These are phyloP conservation scores for Tauraco hartlaubi DNA, from an alignment of 2,797 vertebrate species.

Conservation along the genomic window DNA sequence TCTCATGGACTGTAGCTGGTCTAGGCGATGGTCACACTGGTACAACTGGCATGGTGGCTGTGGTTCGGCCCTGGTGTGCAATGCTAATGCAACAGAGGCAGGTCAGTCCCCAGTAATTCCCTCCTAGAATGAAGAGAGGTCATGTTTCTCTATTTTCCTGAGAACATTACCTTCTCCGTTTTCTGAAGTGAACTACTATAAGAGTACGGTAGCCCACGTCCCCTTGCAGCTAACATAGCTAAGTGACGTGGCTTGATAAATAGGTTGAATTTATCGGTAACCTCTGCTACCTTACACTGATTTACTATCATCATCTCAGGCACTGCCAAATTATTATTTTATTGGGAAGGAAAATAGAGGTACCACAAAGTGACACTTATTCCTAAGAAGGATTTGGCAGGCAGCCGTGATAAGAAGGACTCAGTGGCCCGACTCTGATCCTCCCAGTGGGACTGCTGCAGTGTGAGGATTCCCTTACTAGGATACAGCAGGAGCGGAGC, in stretches of 20 bases:
- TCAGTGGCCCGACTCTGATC: slow-evolving; percentile 53
- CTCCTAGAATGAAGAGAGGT: background rate
- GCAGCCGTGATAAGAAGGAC: slow-evolving; percentile 69
- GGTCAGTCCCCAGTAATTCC: background rate
- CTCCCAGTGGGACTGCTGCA: slow-evolving; percentile 74
- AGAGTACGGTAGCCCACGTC: slow-evolving; percentile 53
- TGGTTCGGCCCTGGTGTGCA: background rate
- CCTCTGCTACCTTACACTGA: slow-evolving; percentile 73
- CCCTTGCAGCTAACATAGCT: slow-evolving; percentile 26
- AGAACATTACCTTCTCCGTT: slow-evolving; percentile 9
- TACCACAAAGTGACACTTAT: slow-evolving; percentile 73
- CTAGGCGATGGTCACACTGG: background rate
- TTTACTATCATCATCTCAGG: slow-evolving; percentile 76
- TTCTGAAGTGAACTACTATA: slow-evolving; percentile 28
- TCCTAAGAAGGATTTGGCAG: slow-evolving; percentile 73
- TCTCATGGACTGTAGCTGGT: background rate
- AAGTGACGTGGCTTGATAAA: slow-evolving; percentile 65
- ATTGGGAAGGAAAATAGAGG: slow-evolving; percentile 76
- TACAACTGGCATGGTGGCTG: background rate
- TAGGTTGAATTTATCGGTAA: slow-evolving; percentile 63
- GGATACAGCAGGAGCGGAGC: slow-evolving; percentile 1
- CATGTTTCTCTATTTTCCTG: background rate
- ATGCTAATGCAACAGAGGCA: background rate
- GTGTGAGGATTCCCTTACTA: slow-evolving; percentile 72
- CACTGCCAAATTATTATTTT: slow-evolving; percentile 79